A percentile compares a stretch with the other conserved stretches of the same genome.
Conservation (phyloP, 2,888 invertebrate genomes). For the Silvanus unidentatus region DNA sequence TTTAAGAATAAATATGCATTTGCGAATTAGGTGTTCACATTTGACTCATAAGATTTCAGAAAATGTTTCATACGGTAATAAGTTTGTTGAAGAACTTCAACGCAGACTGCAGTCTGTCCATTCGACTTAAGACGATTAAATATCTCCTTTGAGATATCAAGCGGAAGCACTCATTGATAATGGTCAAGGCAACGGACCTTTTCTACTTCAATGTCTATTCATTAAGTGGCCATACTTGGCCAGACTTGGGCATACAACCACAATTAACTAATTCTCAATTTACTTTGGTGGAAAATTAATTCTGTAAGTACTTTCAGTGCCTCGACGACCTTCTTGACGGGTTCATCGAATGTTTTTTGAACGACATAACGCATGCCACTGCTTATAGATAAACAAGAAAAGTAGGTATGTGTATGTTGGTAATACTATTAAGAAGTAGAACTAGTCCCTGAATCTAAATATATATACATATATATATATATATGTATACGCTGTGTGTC, state of each 20-base stretch:
- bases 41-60: too few species aligned
- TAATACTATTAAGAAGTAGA: too few species aligned
- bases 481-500: too few species aligned
- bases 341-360: too few species aligned
- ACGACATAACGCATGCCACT: too few species aligned
- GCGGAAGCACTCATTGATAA: conserved; percentile 23
- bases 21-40: too few species aligned
- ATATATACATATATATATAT: too few species aligned
- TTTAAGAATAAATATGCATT: too few species aligned
- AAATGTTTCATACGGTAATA: neutral
- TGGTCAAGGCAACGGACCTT: conserved; percentile 22
- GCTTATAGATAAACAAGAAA: too few species aligned
- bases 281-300: conserved; percentile 11
- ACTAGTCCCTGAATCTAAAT: too few species aligned
- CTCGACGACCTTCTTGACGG: too few species aligned
- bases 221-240: conserved; percentile 13
- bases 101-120: conserved; percentile 1
- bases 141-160: conserved; percentile 27
- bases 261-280: conserved; percentile 12
- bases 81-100: neutral
- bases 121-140: conserved; percentile 24
- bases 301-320: neutral
- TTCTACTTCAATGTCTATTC: conserved; percentile 14
- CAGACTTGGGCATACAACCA: conserved; percentile 8
- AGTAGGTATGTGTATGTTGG: too few species aligned